Evolutionary conservation across 2,113 vertebrate species (phyloP).

Genomic region (Tapirus terrestris): DNA sequence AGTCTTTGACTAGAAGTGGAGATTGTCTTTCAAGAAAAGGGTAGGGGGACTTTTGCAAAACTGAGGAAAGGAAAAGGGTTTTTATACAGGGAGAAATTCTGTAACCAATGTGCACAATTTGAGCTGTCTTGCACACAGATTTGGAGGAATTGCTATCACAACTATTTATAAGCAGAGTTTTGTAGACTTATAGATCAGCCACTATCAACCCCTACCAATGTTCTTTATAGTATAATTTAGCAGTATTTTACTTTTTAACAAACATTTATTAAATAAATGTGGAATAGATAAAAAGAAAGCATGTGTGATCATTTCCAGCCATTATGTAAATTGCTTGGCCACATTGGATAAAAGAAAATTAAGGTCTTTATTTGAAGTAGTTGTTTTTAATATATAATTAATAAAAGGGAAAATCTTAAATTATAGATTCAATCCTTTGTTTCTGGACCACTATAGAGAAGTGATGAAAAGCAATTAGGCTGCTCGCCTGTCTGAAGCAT

Average conservation of each 20-base stretch:
- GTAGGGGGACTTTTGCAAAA: not conserved
- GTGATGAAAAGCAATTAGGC: constrained; percentile 44
- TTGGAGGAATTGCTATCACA: not conserved
- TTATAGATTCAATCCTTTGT: not conserved
- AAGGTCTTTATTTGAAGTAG: not conserved
- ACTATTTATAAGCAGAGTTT: not conserved
- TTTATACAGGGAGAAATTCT: not conserved
- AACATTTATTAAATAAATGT: not conserved
- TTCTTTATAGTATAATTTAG: not conserved
- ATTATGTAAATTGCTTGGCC: not conserved
- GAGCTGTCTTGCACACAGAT: not conserved
- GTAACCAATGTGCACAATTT: not conserved
- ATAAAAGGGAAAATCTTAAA: not conserved
- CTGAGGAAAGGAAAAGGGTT: not conserved
- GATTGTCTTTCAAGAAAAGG: not conserved
- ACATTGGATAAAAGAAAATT: not conserved
- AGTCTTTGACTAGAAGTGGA: not conserved
- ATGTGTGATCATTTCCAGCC: not conserved
- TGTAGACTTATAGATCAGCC: not conserved
- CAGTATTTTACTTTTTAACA: not conserved
- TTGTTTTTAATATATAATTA: constrained; percentile 5
- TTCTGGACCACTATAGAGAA: not conserved
- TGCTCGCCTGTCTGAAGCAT: constrained; percentile 26
- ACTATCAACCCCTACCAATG: not conserved
- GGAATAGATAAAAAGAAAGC: not conserved